Evolutionary conservation across 2,113 vertebrate genomes (phyloP), one percentile per base, ranked within the genome.

Genomic region (Menura novaehollandiae): DNA sequence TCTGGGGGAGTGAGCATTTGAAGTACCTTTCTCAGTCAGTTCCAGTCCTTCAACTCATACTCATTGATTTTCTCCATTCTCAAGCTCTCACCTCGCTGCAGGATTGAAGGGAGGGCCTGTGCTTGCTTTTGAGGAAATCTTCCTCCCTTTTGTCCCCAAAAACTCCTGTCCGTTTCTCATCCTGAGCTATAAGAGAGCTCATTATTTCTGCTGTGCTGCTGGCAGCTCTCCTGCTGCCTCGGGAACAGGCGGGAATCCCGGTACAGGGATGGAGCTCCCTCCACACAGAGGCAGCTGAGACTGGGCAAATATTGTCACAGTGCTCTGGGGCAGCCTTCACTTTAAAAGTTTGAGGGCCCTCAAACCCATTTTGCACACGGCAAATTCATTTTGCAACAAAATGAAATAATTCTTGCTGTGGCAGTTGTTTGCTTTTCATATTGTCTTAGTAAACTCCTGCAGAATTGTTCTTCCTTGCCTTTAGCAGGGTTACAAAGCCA

Each of bases 121-220:
- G 67, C 75, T 76, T 74, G 46, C 92, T 93, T 94, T 88, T 90
- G 85, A 94, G 82, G 71, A 83, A 73, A 66, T 41, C 74, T 55
- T 63, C 15, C 2, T 77, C 43, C 85, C 62, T 88, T 90, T 85
- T 88, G 53, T 83, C 60, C 58, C 59, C 55, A 1, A 21, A 56
- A 64, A 2, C 55, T 80, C 74, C 39, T 62, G 63, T 47, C 63
- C 1, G 0, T 80, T 84, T 73, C 76, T 89, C 37, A 23, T 56
- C 72, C 63, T n/a, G 77, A 69, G 58, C 77, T 87, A 2, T 27
- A 7, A 52, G 58, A 39, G n/a, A 84, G 32, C 73, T 89, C 68
- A 10, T 87, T 64, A 79, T 82, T 91, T 64, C 80, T n/a, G 58
- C 79, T 37, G 41, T 44, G 47, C 58, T 46, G 47, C 58, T 7